Evolutionary conservation across 2,888 invertebrate species (phyloP).

Genomic region (Bombylius major): DNA sequence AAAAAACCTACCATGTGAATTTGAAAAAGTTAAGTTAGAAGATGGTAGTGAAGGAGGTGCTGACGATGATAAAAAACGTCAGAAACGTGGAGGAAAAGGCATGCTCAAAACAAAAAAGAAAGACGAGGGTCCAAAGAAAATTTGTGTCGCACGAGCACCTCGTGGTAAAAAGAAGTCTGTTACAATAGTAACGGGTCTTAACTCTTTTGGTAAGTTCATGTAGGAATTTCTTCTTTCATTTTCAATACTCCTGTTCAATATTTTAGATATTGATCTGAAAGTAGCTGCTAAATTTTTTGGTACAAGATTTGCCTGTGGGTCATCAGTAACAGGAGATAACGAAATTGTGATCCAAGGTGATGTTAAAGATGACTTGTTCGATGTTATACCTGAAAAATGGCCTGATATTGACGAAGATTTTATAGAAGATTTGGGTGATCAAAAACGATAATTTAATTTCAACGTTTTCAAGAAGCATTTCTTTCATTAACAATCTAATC

Average conservation of each 20-base stretch:
- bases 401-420: constrained; percentile 88
- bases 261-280: constrained; percentile 87
- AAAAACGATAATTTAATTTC: constrained; percentile 56
- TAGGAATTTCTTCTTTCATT: neutral
- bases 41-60: constrained; percentile 55
- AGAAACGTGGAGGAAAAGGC: constrained; percentile 94
- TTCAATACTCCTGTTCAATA: constrained; percentile 18
- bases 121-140: constrained; percentile 75
- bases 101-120: constrained; percentile 91
- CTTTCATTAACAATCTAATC: too few relatives aligned
- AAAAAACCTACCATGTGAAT: constrained; percentile 83
- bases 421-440: constrained; percentile 86
- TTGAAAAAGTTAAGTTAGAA: constrained; percentile 65
- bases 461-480: too few relatives aligned
- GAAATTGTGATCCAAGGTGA: constrained; percentile 99
- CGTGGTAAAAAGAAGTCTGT: constrained; percentile 98
- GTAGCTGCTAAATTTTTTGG: constrained; percentile 97
- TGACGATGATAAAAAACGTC: constrained; percentile 89
- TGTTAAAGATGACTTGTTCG: constrained; percentile 95
- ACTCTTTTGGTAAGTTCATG: constrained; percentile 65
- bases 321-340: constrained; percentile 96
- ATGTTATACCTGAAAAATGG: constrained; percentile 98
- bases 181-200: constrained; percentile 91
- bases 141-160: constrained; percentile 77
- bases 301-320: constrained; percentile 97